These are phyloP conservation scores for Enteromius radiatus DNA, from an alignment of 2,797 vertebrate species.

Conservation along the genomic window DNA sequence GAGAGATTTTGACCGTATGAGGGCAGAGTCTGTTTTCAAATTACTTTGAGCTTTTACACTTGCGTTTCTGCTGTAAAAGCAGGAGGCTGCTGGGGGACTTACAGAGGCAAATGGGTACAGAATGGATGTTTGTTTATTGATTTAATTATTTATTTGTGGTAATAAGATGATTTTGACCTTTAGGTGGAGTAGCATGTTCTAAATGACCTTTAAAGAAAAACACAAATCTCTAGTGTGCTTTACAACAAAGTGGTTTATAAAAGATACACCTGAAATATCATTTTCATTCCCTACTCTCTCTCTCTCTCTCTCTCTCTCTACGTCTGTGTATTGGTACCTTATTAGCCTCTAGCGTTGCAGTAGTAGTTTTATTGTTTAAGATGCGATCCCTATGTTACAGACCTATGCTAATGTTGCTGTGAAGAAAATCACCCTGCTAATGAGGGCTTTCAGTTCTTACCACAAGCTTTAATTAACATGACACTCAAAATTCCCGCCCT, in stretches of 20 bases:
- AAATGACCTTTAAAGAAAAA: slow-evolving; percentile 59
- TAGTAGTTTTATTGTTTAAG: slow-evolving; percentile 19
- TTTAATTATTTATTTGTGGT: slow-evolving; percentile 46
- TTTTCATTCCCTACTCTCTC: slow-evolving; percentile 18
- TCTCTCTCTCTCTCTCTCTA: slow-evolving; percentile 1
- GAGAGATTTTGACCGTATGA: slow-evolving; percentile 69
- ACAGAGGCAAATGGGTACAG: not conserved
- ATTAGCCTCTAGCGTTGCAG: slow-evolving; percentile 17
- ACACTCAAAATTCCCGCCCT: slow-evolving; percentile 36
- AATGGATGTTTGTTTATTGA: slow-evolving; percentile 30
- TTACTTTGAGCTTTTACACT: slow-evolving; percentile 51
- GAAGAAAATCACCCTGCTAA: slow-evolving; percentile 37
- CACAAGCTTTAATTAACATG: slow-evolving; percentile 41
- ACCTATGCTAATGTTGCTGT: slow-evolving; percentile 24
- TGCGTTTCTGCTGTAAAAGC: slow-evolving; percentile 24
- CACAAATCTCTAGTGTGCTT: slow-evolving; percentile 52
- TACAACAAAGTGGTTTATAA: slow-evolving; percentile 43
- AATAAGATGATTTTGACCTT: slow-evolving; percentile 62
- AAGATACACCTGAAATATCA: slow-evolving; percentile 15
- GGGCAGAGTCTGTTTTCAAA: slow-evolving; percentile 60
- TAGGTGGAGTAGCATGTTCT: slow-evolving; percentile 57
- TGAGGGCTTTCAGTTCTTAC: slow-evolving; percentile 42
- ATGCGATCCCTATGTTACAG: slow-evolving; percentile 10
- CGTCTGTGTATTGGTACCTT: not conserved
- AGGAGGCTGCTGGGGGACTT: not conserved